Conservation (phyloP, 1,140 invertebrate species). For the Oppia nitens region DNA sequence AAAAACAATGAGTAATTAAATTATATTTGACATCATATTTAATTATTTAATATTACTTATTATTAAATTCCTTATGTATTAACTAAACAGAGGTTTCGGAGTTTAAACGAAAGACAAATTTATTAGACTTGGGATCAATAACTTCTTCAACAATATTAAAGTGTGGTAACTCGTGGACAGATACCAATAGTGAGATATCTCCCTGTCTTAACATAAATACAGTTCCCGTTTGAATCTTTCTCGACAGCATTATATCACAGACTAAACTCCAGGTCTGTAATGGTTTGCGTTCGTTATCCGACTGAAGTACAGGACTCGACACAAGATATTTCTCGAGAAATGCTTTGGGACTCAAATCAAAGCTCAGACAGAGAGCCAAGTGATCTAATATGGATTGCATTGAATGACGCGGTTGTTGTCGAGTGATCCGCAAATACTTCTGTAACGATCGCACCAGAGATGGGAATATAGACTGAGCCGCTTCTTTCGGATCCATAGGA, state of each 20-base stretch:
- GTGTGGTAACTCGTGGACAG: constrained; percentile 65
- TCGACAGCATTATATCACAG: constrained; percentile 68
- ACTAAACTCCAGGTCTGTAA: constrained; percentile 81
- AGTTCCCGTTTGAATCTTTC: constrained; percentile 54
- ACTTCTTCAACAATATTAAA: constrained; percentile 88
- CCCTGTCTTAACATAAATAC: constrained; percentile 80
- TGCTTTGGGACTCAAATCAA: constrained; percentile 78
- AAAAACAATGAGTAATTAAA: too few species aligned
- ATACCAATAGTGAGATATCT: constrained; percentile 76
- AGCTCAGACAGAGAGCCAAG: constrained; percentile 69
- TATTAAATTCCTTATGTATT: too few species aligned
- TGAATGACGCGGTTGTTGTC: constrained; percentile 84
- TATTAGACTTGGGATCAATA: constrained; percentile 83
- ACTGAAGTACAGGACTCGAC: constrained; percentile 44
- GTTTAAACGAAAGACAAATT: constrained; percentile 81
- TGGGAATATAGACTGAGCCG: constrained; percentile 90
- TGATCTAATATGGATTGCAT: constrained; percentile 76
- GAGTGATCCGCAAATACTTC: constrained; percentile 83
- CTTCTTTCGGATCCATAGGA: constrained; percentile 79
- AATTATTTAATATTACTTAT: too few species aligned
- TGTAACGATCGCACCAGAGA: constrained; percentile 85
- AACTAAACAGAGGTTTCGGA: constrained; percentile 83
- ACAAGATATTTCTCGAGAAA: constrained; percentile 77
- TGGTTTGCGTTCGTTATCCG: constrained; percentile 18
- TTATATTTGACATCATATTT: too few species aligned